Evolutionary conservation across 2,888 invertebrate genomes (phyloP).

Genomic region (Leptinotarsa juncta): DNA sequence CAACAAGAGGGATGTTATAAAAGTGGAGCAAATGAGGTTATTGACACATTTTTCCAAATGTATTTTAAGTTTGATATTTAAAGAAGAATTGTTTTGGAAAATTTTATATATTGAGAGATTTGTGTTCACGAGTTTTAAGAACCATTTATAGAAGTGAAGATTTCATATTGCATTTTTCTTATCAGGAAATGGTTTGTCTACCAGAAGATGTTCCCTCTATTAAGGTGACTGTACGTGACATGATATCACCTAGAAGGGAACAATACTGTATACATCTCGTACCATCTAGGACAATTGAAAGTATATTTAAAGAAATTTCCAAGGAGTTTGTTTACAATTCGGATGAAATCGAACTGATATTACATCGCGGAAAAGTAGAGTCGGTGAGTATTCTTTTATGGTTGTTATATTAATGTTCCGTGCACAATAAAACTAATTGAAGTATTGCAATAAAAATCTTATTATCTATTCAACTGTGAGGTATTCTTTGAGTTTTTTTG

Average conservation of each 20-base stretch:
- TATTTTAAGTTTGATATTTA: background rate
- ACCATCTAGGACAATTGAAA: conserved; percentile 64
- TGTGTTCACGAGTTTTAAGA: too few species aligned
- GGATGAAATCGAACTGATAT: conserved; percentile 58
- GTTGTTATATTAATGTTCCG: background rate
- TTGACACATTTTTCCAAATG: conserved; percentile 10
- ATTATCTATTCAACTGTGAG: background rate
- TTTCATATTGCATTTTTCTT: conserved; percentile 20
- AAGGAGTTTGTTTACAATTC: conserved; percentile 63
- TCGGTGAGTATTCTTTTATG: conserved; percentile 48
- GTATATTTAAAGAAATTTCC: conserved; percentile 67
- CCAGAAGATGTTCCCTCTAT: conserved; percentile 60
- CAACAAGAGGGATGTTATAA: background rate
- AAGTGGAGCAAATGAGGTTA: conserved; percentile 11
- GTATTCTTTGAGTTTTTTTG: too few species aligned
- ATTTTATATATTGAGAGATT: too few species aligned
- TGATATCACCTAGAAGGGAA: conserved; percentile 46
- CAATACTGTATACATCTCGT: conserved; percentile 58
- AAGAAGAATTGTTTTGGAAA: background rate
- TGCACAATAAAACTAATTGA: too few species aligned
- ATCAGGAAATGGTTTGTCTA: conserved; percentile 67
- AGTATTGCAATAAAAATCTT: background rate
- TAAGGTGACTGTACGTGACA: conserved; percentile 59
- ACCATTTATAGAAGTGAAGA: background rate
- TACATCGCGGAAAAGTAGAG: conserved; percentile 51